These are phyloP conservation scores for Fistularia tabacaria DNA, from an alignment of 2,797 vertebrate species.

Conservation along the genomic window DNA sequence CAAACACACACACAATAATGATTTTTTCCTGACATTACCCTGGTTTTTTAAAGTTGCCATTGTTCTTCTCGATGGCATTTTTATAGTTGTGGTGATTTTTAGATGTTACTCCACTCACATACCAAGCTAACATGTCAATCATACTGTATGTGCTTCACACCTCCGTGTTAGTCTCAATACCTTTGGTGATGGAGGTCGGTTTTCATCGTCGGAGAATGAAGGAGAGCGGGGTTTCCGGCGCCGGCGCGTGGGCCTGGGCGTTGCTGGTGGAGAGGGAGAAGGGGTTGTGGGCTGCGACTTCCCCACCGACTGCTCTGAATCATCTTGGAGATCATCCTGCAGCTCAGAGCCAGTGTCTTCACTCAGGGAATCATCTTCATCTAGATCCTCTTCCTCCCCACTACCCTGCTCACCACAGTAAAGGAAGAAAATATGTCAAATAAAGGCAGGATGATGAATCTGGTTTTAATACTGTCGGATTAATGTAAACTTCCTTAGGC, in stretches of 20 bases:
- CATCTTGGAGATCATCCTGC: slow-evolving; percentile 90
- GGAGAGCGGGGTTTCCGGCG: slow-evolving; percentile 85
- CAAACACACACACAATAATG: no score
- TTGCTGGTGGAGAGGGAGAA: slow-evolving; percentile 78
- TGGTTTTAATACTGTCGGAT: neutral
- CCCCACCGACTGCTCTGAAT: slow-evolving; percentile 89
- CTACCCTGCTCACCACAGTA: slow-evolving; percentile 80
- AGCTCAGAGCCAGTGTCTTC: slow-evolving; percentile 91
- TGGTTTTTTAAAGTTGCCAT: no score
- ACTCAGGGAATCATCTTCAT: slow-evolving; percentile 92
- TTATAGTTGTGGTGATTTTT: no score
- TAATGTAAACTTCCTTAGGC: neutral
- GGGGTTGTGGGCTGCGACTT: slow-evolving; percentile 87
- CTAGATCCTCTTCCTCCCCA: slow-evolving; percentile 90
- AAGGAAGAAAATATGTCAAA: neutral
- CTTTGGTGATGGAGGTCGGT: slow-evolving; percentile 91
- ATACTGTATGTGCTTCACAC: neutral
- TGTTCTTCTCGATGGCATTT: no score
- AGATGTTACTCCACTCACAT: no score
- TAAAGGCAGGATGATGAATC: no score
- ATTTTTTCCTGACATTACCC: no score
- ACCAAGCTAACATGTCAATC: neutral
- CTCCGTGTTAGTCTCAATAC: slow-evolving; percentile 57
- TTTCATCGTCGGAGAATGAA: slow-evolving; percentile 91
- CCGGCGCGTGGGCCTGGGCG: slow-evolving; percentile 77